Evolutionary conservation across 1,140 invertebrate species (phyloP), one percentile per base, ranked within the genome.

Genomic region (Drosophila repletoides): DNA sequence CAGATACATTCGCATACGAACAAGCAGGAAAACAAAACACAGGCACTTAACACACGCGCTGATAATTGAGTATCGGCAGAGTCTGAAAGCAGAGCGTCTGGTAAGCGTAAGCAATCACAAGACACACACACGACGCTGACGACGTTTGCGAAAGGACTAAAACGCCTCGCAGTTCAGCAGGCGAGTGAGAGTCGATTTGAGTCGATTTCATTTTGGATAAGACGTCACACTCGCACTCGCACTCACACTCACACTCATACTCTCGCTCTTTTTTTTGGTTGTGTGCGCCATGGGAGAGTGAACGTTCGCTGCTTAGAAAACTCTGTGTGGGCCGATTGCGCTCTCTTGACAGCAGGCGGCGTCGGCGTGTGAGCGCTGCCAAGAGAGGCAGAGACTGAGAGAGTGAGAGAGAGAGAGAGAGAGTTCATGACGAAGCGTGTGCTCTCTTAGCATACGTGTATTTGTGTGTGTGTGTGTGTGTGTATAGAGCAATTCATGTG

Each of bases 61-160:
- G 41, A 49, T 63, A 63, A 68, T 67, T 67, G 64, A 67, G 64
- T 40, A 64, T 46, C 56, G 70, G 38, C 65, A 41, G 36, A 72
- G 67, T 63, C 19, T 55, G 46, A 65, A 46, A 61, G 49, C 36
- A 46, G 24, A 31, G 40, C 51, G n/a, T n/a, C n/a, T n/a, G 28
- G 36, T 7, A 26, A 58, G 15, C 21, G 65, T 6, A 9, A 28
- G 12, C 21, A 34, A 60, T 21, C 49, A 33, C 40, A 68, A 60
- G 59, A 68, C 59, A 84, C 66, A 79, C 74, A 72, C 65, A 84
- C 77, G 74, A 76, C 77, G 76, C 79, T 81, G 79, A 72, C 71
- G 79, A 83, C 79, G 79, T 74, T 83, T 83, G 79, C 58, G 74
- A 83, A 84, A 84, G 79, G 79, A 84, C 79, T 84, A 84, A 81